A percentile compares a stretch with the other conserved stretches of the same genome.
Evolutionary conservation across 2,113 vertebrate species (phyloP).

Genomic region (Butorides virescens): DNA sequence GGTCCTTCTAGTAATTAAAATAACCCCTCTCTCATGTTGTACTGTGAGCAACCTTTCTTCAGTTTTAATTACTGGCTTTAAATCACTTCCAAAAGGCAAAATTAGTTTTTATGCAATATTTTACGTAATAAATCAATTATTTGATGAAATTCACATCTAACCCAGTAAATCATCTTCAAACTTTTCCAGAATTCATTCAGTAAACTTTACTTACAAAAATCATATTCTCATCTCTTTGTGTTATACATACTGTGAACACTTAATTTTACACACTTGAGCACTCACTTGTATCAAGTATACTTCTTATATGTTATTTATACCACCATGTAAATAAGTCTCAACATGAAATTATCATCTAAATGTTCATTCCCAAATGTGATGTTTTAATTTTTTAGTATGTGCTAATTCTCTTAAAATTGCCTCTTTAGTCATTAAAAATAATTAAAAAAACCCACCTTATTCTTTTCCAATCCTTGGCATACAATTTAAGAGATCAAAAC

Average conservation of each 20-base stretch:
- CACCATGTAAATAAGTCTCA: background rate
- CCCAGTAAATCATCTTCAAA: background rate
- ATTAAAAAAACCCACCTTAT: background rate
- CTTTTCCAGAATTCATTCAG: background rate
- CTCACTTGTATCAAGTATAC: background rate
- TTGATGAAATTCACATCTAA: background rate
- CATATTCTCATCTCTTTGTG: background rate
- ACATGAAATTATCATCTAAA: background rate
- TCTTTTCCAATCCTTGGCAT: background rate
- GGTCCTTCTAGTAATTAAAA: background rate
- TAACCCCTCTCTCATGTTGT: background rate
- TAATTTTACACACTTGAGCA: background rate
- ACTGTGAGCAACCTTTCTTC: background rate
- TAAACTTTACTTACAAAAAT: background rate
- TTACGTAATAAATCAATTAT: background rate
- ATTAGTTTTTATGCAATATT: background rate
- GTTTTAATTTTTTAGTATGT: background rate
- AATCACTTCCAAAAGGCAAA: background rate
- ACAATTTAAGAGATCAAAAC: background rate
- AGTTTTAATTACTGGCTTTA: background rate
- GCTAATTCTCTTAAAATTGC: background rate
- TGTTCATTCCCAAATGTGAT: background rate
- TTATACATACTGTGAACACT: background rate
- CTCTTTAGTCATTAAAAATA: background rate
- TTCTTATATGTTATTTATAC: background rate